Evolutionary conservation across 2,113 vertebrate genomes (phyloP), one percentile per base, ranked within the genome.

Genomic region (Axis porcinus): DNA sequence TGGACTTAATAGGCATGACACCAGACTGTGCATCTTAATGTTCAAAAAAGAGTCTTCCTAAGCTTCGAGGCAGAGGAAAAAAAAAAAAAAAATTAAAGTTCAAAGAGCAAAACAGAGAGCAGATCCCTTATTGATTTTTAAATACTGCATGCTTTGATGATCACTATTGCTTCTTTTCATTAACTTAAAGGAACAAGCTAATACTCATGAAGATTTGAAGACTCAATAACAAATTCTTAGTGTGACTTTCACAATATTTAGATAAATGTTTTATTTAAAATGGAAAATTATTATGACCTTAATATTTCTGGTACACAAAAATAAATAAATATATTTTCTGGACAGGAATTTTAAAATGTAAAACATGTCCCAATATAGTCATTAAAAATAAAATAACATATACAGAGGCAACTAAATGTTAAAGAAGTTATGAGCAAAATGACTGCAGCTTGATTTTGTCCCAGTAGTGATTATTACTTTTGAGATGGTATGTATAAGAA

Each of bases 111-210:
- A 8, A 83, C 0, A 89, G 45, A 86, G 13, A 86, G n/a, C 27
- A 96, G 89, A 16, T 91, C 90, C 33, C 86, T 89, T 89, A 97
- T 84, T 83, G 36, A 5, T 95, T 98, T 97, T 96, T 81, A 95
- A 98, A 97, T 89, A 95, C 91, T 28, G 45, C 33, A 88, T 62
- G 36, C 76, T 97, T 98, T 98, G 93, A 98, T 94, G 95, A 97
- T 74, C 62, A 47, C 21, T 97, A 85, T 36, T 33, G 21, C 43
- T 94, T 97, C 88, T 82, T 88, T 97, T 93, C 47, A 94, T 54
- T 93, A 97, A 89, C 96, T 89, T 97, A 82, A 98, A 98, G 97
- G 94, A 97, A 96, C 10, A 86, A 94, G 33, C 19, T 97, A 57
- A 70, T 62, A 27, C 58, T 97, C 88, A 62, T 0, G 8, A 84